Base-by-base conservation (phyloP, 2,888 invertebrate genomes). In the Diarsia mendica region DNA sequence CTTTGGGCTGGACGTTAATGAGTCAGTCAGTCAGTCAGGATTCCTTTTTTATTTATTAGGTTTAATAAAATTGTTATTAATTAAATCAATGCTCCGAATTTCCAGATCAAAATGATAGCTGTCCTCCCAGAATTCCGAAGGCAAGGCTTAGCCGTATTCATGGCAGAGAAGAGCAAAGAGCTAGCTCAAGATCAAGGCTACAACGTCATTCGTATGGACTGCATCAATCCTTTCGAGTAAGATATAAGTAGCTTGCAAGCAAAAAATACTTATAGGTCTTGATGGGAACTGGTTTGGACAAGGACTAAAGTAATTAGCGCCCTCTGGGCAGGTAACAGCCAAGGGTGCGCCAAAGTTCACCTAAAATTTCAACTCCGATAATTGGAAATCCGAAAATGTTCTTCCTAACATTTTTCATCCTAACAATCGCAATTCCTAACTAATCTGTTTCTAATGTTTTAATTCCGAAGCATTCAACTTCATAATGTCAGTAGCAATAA, bases 31-130 rank as follows among this genome's bases (percentile, higher is more conserved):
- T 33, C 39, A 39, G 39, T 39, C 39, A 39, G 39, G 39, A 5
- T 4, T 39, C 4, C 39, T 39, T 5, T 5, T 39, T 39, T 39
- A 39, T 39, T 39, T 39, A 39, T 39, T 39, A 39, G 4, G 39
- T 39, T 39, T 39, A n/a, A 55, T 23, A 55, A 55, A 23, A 55
- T 23, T 2, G 55, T 55, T 28, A 28, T 58, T 58, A 15, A 28
- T 8, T 8, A 10, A 60, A n/a, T n/a, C n/a, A n/a, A 51, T 46
- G 3, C 28, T 65, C 9, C 13, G 20, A 6, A 49, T 75, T 89
- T 91, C 15, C 85, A 96, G 96, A 93, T 96, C 20, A 95, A 94
- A 91, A 96, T 96, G 95, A 77, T 96, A 69, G 85, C 95, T 20
- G 93, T 96, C 15, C 60, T 93, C 13, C 96, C 96, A 0, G 93